Evolutionary conservation across 2,113 vertebrate species (phyloP).

Genomic region (Caracal caracal): DNA sequence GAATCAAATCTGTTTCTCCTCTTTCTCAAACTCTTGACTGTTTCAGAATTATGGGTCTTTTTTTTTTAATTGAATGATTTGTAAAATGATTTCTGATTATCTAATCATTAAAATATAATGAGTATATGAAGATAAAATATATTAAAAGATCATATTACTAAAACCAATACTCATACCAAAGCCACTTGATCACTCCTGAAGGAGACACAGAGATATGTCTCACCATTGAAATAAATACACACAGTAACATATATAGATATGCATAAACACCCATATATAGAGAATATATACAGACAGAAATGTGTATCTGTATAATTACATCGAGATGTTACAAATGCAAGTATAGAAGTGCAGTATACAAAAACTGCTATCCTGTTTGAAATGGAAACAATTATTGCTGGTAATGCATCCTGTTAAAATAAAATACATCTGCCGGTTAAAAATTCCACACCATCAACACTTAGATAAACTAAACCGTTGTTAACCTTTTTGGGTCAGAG

Average conservation of each 20-base stretch:
- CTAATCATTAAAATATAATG: not conserved
- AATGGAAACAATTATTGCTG: not conserved
- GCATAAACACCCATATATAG: not conserved
- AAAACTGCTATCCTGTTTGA: not conserved
- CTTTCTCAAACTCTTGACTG: not conserved
- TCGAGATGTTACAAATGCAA: not conserved
- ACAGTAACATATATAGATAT: not conserved
- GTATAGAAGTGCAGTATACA: not conserved
- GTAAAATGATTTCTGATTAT: not conserved
- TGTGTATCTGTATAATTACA: not conserved
- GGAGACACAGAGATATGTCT: not conserved
- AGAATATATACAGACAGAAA: not conserved
- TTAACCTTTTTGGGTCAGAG: not conserved
- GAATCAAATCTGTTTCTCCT: not conserved
- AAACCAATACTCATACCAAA: constrained; percentile 11
- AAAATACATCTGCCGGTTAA: not conserved
- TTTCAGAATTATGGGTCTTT: not conserved
- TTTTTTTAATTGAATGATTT: not conserved
- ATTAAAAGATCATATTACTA: not conserved
- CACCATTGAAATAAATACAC: not conserved
- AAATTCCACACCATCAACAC: not conserved
- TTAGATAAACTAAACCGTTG: not conserved
- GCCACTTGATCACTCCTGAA: not conserved
- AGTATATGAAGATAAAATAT: not conserved
- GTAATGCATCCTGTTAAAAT: not conserved